Evolutionary conservation across 2,888 invertebrate species (phyloP).

Genomic region (Athalia rosae): DNA sequence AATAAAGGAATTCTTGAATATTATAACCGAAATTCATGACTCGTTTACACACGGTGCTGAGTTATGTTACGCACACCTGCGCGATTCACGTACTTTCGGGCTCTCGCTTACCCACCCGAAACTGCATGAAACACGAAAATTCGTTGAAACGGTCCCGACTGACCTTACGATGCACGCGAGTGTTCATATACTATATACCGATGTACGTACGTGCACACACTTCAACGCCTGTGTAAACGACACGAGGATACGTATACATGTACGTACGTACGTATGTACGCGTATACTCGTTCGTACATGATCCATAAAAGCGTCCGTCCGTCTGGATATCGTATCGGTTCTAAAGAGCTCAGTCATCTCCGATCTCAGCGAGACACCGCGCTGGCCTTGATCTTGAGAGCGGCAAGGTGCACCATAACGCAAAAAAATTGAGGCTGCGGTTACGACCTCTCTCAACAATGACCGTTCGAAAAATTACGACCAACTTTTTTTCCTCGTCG

Average conservation of each 20-base stretch:
- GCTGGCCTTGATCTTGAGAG: slow-evolving; percentile 72
- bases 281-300: background rate
- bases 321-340: no score
- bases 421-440: slow-evolving; percentile 63
- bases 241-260: background rate
- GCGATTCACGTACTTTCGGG: no score
- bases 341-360: slow-evolving; percentile 71
- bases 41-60: no score
- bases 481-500: background rate
- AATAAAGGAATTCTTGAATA: no score
- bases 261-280: background rate
- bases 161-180: background rate
- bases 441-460: slow-evolving; percentile 33
- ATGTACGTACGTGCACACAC: background rate
- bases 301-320: background rate
- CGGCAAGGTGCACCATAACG: slow-evolving; percentile 63
- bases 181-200: background rate
- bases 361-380: slow-evolving; percentile 50
- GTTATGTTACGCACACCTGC: no score
- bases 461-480: background rate
- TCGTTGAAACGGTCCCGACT: no score
- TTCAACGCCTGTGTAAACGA: background rate
- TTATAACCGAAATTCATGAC: no score
- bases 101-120: no score
- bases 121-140: no score